Evolutionary conservation across 2,797 vertebrate genomes (phyloP), one percentile per base, ranked within the genome.

Genomic region (Benthosema pterotum): DNA sequence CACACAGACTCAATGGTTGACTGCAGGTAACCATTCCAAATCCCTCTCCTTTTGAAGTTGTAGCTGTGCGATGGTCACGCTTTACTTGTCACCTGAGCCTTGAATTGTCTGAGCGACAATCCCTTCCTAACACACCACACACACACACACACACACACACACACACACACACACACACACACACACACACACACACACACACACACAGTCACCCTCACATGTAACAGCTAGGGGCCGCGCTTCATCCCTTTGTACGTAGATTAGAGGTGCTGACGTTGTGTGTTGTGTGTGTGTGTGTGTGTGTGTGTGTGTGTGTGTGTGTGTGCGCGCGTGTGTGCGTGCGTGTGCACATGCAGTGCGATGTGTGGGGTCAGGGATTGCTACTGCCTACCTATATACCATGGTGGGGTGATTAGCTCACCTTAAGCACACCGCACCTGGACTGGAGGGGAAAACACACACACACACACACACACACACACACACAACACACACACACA

Each of bases 61-160:
- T 14, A 52, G 65, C 60, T 70, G 9, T 69, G 51, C n/a, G 5
- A 16, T 66, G 42, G 75, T 84, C 72, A 72, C 4, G 75, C 78
- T 88, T 78, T 69, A 57, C 25, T 80, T 78, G 80, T 72, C 50
- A 50, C 54, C 62, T 75, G 64, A 74, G 49, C 74, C 68, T 76
- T 87, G 56, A 79, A 79, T 82, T 65, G 73, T 52, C 54, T 82
- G 77, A 59, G n/a, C 58, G 52, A 78, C 18, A 70, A 22, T 38
- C 49, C 15, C 54, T 48, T 38, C 60, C 17, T 14, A 42, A 51
- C 64, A 55, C 42, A 15, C 69, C 65, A 63, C 69, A 57, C 52
- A 63, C 56, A 17, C 11, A 19, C 14, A 4, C 58, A 60, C 18
- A 14, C 6, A n/a, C 5, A 8, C 11, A 38, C 13, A 50, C 63